Conservation (phyloP, 1,140 invertebrate genomes). For the Drosophila ohnishii region DNA sequence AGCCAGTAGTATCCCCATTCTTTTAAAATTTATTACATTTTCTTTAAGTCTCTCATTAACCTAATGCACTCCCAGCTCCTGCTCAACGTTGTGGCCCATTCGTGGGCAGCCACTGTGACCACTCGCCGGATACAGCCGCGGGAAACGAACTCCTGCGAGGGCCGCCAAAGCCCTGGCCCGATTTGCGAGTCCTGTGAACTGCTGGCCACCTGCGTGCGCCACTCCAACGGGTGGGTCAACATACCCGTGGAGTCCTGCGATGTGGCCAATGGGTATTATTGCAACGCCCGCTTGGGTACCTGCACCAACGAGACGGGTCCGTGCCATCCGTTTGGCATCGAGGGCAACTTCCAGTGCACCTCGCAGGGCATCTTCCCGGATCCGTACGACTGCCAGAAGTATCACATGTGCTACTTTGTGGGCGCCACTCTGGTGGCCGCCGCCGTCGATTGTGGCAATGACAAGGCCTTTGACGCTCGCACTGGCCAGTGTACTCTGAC, state of each 20-base stretch:
- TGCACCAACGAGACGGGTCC: slow-evolving; percentile 78
- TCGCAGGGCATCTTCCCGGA: slow-evolving; percentile 83
- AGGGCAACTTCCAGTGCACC: slow-evolving; percentile 79
- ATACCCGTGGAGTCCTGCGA: slow-evolving; percentile 81
- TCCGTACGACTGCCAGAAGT: slow-evolving; percentile 82
- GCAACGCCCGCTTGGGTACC: slow-evolving; percentile 64
- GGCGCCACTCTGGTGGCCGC: slow-evolving; percentile 69
- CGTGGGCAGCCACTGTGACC: slow-evolving; percentile 41
- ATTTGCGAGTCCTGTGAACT: slow-evolving; percentile 82
- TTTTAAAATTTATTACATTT: not conserved
- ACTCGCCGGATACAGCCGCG: slow-evolving; percentile 61
- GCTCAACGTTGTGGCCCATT: slow-evolving; percentile 28
- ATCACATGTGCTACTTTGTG: slow-evolving; percentile 82
- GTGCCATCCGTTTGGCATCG: slow-evolving; percentile 77
- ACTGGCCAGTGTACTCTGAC: slow-evolving; percentile 77
- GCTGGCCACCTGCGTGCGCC: slow-evolving; percentile 73
- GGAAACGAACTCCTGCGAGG: slow-evolving; percentile 71
- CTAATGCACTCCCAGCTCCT: slow-evolving; percentile 26
- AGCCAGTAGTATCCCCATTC: not conserved
- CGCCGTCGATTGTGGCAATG: slow-evolving; percentile 73
- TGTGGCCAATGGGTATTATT: slow-evolving; percentile 74
- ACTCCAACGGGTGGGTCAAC: slow-evolving; percentile 78
- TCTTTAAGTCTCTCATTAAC: not conserved
- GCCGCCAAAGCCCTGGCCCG: slow-evolving; percentile 65
- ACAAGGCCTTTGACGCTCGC: slow-evolving; percentile 69